Conservation (phyloP, 2,113 vertebrate genomes). For the Mungos mungo region DNA sequence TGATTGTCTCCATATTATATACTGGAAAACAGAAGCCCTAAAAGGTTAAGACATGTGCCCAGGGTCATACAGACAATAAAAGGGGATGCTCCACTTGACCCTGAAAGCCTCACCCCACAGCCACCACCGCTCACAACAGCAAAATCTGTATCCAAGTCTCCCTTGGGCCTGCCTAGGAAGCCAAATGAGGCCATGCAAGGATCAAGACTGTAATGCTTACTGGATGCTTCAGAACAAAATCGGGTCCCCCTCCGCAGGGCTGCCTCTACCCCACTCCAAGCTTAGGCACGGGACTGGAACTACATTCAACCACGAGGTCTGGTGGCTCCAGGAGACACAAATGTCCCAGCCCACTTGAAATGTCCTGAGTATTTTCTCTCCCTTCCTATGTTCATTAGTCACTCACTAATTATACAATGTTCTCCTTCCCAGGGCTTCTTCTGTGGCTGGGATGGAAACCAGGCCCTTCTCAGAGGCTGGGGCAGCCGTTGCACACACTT, state of each 20-base stretch:
- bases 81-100: not conserved
- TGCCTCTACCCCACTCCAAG: not conserved
- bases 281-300: not conserved
- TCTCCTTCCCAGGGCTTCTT: constrained; percentile 43
- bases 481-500: constrained; percentile 30
- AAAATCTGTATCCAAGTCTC: not conserved
- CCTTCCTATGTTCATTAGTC: not conserved
- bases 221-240: not conserved
- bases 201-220: not conserved
- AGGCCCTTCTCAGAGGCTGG: constrained; percentile 18
- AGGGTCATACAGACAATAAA: not conserved
- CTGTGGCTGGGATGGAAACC: constrained; percentile 18
- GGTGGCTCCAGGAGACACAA: not conserved
- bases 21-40: not conserved
- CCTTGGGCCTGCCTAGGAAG: not conserved
- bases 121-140: not conserved
- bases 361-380: not conserved
- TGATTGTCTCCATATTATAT: not conserved
- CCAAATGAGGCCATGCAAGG: not conserved
- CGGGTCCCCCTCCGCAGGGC: not conserved
- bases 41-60: not conserved
- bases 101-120: not conserved
- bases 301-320: not conserved
- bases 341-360: not conserved
- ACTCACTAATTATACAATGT: constrained; percentile 36